Conservation (phyloP, 2,113 vertebrate species). For the Alligator mississippiensis region DNA sequence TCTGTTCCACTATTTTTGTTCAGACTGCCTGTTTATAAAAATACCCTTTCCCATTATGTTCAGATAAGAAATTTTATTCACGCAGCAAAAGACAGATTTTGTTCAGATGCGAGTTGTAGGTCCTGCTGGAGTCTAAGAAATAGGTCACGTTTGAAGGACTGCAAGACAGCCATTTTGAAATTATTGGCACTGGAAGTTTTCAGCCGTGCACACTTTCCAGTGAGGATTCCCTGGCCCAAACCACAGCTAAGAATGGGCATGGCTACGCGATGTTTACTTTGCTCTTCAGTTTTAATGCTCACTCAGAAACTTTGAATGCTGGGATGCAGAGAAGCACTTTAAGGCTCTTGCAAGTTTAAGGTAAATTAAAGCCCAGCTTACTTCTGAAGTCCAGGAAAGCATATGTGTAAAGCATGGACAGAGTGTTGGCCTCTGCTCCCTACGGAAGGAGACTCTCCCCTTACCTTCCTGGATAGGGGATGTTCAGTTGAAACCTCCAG, state of each 20-base stretch:
- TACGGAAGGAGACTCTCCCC: neutral
- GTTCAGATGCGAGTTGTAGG: slow-evolving; percentile 56
- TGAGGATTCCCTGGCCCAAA: neutral
- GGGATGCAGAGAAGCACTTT: neutral
- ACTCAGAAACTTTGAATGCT: neutral
- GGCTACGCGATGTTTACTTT: neutral
- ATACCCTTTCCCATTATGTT: neutral
- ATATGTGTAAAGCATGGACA: neutral
- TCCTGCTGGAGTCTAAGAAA: slow-evolving; percentile 51
- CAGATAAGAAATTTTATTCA: slow-evolving; percentile 48
- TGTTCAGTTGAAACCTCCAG: neutral
- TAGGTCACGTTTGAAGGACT: neutral
- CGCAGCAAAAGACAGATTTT: neutral
- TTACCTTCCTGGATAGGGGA: neutral
- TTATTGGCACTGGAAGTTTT: slow-evolving; percentile 1
- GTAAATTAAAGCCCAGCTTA: neutral
- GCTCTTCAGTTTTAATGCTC: neutral
- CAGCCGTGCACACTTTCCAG: slow-evolving; percentile 10
- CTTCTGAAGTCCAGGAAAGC: neutral
- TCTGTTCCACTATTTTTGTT: slow-evolving; percentile 26
- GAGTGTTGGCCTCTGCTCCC: rapidly evolving
- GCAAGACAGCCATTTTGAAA: slow-evolving; percentile 8
- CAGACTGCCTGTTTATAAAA: slow-evolving; percentile 14
- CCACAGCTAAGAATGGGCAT: neutral
- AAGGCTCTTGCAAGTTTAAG: neutral